Conservation (phyloP, 2,888 invertebrate species). For the Luperina testacea region DNA sequence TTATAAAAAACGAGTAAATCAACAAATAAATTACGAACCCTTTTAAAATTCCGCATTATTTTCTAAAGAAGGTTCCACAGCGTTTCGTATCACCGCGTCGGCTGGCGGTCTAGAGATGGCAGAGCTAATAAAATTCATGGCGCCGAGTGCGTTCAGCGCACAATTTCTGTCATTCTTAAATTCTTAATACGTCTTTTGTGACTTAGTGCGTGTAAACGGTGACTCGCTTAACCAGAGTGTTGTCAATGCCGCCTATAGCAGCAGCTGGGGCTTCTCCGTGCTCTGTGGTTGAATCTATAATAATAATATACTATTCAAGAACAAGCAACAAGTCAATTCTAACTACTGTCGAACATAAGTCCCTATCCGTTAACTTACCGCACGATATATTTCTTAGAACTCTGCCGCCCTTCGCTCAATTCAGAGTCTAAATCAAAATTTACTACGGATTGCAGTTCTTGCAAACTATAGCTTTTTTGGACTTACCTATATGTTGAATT, state of each 20-base stretch:
- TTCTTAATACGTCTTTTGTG: neutral
- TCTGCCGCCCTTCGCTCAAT: neutral
- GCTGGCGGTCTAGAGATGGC: neutral
- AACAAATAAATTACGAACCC: neutral
- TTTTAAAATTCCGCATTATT: neutral
- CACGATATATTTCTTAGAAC: neutral
- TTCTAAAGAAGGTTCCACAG: neutral
- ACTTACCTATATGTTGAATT: neutral
- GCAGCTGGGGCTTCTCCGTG: neutral
- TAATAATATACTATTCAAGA: neutral
- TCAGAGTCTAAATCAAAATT: neutral
- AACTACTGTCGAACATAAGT: neutral
- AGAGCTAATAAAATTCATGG: too few relatives aligned
- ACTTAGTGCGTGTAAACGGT: neutral
- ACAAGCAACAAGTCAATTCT: neutral
- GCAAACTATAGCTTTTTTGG: neutral
- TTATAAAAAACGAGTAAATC: neutral
- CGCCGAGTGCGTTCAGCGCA: neutral
- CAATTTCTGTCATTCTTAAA: neutral
- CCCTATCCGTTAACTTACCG: neutral
- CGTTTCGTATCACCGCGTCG: too few relatives aligned
- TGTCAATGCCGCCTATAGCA: neutral
- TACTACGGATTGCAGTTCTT: too few relatives aligned
- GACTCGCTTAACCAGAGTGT: neutral
- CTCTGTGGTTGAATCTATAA: neutral